Evolutionary conservation across 1,140 invertebrate genomes (phyloP).

Genomic region (Araneus ventricosus): DNA sequence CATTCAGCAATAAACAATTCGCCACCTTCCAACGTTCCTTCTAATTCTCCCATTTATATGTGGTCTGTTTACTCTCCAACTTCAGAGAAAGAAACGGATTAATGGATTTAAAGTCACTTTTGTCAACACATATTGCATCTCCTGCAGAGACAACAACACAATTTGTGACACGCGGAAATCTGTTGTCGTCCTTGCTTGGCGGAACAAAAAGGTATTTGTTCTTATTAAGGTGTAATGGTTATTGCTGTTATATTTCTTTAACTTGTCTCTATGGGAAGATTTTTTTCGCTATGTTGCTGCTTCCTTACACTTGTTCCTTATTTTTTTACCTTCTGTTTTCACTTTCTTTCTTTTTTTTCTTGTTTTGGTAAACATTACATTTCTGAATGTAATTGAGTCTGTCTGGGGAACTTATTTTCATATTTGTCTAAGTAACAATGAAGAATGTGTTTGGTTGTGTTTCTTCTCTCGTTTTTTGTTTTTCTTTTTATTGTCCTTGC

Average conservation of each 20-base stretch:
- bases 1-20: not conserved
- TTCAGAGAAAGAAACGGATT: not conserved
- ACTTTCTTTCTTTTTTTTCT: not conserved
- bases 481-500: no score
- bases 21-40: not conserved
- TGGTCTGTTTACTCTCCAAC: not conserved
- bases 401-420: not conserved
- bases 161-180: not conserved
- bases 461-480: not conserved
- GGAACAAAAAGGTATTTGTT: not conserved
- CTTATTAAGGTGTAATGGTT: not conserved
- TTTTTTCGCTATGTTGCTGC: not conserved
- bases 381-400: not conserved
- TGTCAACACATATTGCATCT: constrained; percentile 12
- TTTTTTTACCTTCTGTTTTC: not conserved
- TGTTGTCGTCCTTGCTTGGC: not conserved
- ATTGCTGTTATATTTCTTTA: not conserved
- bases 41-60: constrained; percentile 2
- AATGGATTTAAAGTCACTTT: constrained; percentile 14
- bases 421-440: constrained; percentile 3
- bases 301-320: not conserved
- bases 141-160: not conserved
- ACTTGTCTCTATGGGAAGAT: not conserved
- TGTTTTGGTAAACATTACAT: not conserved
- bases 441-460: not conserved